Evolutionary conservation across 2,888 invertebrate genomes (phyloP), one percentile per base, ranked within the genome.

Genomic region (Ophion ventricosus): DNA sequence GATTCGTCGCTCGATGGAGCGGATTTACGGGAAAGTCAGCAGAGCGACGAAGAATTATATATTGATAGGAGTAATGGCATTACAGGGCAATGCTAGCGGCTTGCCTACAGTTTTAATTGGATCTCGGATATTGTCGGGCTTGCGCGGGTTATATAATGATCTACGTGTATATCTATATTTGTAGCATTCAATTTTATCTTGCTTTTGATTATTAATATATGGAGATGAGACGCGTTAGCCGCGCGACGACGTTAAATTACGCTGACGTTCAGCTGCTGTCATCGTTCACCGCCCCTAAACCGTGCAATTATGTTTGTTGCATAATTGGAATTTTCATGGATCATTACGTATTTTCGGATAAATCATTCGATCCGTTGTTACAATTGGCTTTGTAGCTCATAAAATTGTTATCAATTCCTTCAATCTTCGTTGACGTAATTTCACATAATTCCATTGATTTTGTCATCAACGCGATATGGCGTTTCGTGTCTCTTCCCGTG

Each of bases 101-200:
- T 20, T 20, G 17, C 20, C 54, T 8, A 2, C 25, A 40, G 40
- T 67, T 67, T 67, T 49, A 43, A 67, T 67, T 67, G 67, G 43
- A 67, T 23, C 11, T 67, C 25, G 25, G 25, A 67, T 67, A 43
- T 43, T 67, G 14, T 20, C 14, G 14, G 4, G 49, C 14, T 49
- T 49, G 49, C 49, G 14, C 17, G 4, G 4, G 49, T 17, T 49
- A 49, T 49, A 49, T 49, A 49, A 49, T 49, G 49, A 49, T 49
- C 4, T 49, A 49, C 4, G 49, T 49, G 17, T 49, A 17, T 43
- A 14, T 43, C 14, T 17, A 49, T 49, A 17, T 49, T 17, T 49
- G 11, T 43, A 43, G 23, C 4, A 20, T 14, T 43, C 14, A 66
- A 66, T 35, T 43, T 43, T n/a, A 43, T 23, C 17, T 66, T 43